phyloP scores from a whole-genome alignment of 2,797 vertebrate species.

The Scarus forsteni region DNA sequence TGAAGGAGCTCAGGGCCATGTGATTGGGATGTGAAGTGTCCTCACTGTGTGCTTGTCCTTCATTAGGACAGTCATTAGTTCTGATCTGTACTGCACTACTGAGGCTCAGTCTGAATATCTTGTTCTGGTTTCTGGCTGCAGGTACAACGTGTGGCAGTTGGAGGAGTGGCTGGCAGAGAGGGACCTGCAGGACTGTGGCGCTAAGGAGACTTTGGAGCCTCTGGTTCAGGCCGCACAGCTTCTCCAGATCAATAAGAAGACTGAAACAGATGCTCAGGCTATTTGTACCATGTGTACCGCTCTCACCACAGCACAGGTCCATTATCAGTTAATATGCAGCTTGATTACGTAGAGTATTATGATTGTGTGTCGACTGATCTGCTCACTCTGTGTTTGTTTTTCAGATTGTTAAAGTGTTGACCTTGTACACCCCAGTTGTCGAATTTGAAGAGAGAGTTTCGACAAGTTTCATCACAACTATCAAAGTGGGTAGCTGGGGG shows the following conservation, averaged over 20 bases:
- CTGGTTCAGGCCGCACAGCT: constrained; percentile 96
- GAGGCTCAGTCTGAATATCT: constrained; percentile 5
- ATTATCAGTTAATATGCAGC: neutral
- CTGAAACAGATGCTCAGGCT: constrained; percentile 92
- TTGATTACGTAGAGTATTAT: neutral
- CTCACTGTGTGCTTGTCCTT: too few species aligned
- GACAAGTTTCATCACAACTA: constrained; percentile 88
- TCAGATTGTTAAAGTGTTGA: constrained; percentile 95
- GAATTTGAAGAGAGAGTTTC: constrained; percentile 96
- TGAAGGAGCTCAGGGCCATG: too few species aligned
- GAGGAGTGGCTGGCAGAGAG: constrained; percentile 96
- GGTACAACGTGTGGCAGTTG: constrained; percentile 97
- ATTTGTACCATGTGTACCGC: constrained; percentile 94
- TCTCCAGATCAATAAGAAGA: constrained; percentile 97
- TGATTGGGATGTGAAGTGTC: too few species aligned
- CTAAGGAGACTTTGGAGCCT: constrained; percentile 93
- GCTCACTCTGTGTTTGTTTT: constrained; percentile 18
- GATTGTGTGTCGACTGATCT: neutral
- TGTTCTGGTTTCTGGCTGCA: constrained; percentile 54
- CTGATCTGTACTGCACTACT: neutral
- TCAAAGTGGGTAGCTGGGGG: constrained; percentile 85
- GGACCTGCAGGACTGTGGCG: constrained; percentile 89
- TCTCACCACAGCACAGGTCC: constrained; percentile 83
- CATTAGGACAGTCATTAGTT: neutral
- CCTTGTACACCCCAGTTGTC: constrained; percentile 94